Base-by-base conservation (phyloP, 2,888 invertebrate genomes). In the Meiosimyza decipiens region DNA sequence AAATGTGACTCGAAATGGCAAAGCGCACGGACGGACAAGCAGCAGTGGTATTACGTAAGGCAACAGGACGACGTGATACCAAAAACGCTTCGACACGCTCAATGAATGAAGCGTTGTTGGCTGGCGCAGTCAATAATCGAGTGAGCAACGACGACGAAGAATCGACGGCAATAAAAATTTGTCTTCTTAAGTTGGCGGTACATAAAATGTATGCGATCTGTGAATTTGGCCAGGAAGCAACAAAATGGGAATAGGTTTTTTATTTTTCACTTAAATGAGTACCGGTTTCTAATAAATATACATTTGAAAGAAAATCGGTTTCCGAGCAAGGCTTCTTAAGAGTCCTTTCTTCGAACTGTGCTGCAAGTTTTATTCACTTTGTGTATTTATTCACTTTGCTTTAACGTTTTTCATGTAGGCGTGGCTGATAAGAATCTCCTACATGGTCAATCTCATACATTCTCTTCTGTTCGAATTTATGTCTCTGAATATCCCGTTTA, bases 101-200 rank as follows among this genome's bases (percentile, higher is more conserved):
- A 18, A 22, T 22, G 60, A 60, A 60, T 60, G 60, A 40, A 60
- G 33, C 50, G 64, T 40, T 52, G 12, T 12, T 62, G 6, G 40
- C 59, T 60, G 71, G 18, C 62, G 68, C 72, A 72, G 67, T 72
- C 72, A 72, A 72, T 68, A 72, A 72, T 72, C 72, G 68, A 66
- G 67, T 66, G 66, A 72, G 55, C 47, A 28, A 67, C 55, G 67
- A 64, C 22, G 47, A 54, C 63, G 51, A 62, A 49, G 54, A 80
- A 80, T 79, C 79, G 79, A 80, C 77, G 77, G 80, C 79, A 79
- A 80, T 79, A 80, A 79, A 80, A 80, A 80, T 79, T 80, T 80
- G 80, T 80, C 80, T 80, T 79, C 77, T 79, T 78, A 81, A 80
- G 78, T 77, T 63, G 51, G 57, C 55, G 51, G 57, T 51, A 60